Evolutionary conservation across 2,797 vertebrate species (phyloP), one percentile per base, ranked within the genome.

Genomic region (Rousettus madagascariensis): DNA sequence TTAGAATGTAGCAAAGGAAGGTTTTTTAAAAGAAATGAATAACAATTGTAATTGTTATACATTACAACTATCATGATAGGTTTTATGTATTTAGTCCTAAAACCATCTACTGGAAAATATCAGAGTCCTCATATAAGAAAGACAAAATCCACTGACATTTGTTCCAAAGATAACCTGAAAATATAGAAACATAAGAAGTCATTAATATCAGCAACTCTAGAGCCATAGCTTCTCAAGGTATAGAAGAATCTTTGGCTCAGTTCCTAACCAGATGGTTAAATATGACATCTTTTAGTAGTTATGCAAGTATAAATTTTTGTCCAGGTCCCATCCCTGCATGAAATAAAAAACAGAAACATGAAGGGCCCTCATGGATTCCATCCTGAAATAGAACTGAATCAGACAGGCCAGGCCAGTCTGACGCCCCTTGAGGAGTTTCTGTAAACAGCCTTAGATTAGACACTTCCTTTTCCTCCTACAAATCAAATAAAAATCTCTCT

Each of bases 401-500:
- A 85, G 55, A 86, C 59, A 59, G 53, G 46, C 51, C 28, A 41
- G n/a, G 51, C 38, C 2, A 10, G 19, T 63, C 86, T 90, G 33
- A 91, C 93, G 95, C 89, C 79, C 71, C 55, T 85, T 74, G 74
- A 77, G 55, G 51, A 30, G 7, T 90, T 92, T 93, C 55, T 98
- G 95, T 95, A 97, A 96, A 95, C 5, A 30, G 75, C 53, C 24
- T 71, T 94, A 87, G 89, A 91, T 95, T 92, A 96, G 91, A 66
- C 88, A 94, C 92, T 79, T 94, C 86, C 75, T 94, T 41, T 30
- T 22, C 28, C 28, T 10, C 10, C 20, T 88, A 80, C 5, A 4
- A 85, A 94, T 26, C 74, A 83, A 95, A 95, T 96, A 92, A 90
- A 97, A 97, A 90, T 51, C 96, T 38, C 46, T 96, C 90, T 86